Evolutionary conservation across 2,888 invertebrate genomes (phyloP), one percentile per base, ranked within the genome.

Genomic region (Clusia tigrina): DNA sequence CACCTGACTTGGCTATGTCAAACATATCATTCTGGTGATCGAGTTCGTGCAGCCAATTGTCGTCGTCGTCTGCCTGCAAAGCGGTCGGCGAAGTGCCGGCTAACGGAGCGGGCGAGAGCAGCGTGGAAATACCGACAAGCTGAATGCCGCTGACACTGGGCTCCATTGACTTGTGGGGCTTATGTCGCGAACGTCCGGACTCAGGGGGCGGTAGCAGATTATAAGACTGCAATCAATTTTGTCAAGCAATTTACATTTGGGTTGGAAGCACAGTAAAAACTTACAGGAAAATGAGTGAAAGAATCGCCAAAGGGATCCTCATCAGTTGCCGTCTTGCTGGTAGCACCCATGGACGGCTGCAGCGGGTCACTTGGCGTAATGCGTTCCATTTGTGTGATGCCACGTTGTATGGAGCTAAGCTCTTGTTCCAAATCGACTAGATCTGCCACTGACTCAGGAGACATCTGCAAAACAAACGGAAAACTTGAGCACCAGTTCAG

Each of bases 371-470:
- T 89, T 9, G 90, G 90, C 2, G 94, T 94, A 37, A 94, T 90
- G 63, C 92, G 89, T 81, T 94, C 94, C 87, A 95, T 93, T 84
- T 95, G 94, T 70, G 92, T 91, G 67, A 95, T 90, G 1, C 95
- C 95, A 71, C 94, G 89, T 79, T 95, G 91, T 73, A 95, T 85
- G 63, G 93, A 94, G 78, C 90, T 92, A 65, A 95, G 85, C 84
- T 95, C 95, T 75, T 94, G 90, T 81, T 95, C 95, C 69, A 95
- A 85, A 83, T 94, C 95, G 17, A 95, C 91, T 66, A 95, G 85
- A 85, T 95, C 94, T 1, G 94, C 94, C 37, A 94, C 93, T 46
- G 84, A 84, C 69, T 84, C 84, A 0, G 84, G 84, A n/a, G 84
- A 84, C 66, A 83, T 80, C 83, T 84, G 26, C 9, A 67, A 58